These are phyloP conservation scores for Argyrosomus japonicus DNA, from an alignment of 2,113 vertebrate species.

Conservation along the genomic window DNA sequence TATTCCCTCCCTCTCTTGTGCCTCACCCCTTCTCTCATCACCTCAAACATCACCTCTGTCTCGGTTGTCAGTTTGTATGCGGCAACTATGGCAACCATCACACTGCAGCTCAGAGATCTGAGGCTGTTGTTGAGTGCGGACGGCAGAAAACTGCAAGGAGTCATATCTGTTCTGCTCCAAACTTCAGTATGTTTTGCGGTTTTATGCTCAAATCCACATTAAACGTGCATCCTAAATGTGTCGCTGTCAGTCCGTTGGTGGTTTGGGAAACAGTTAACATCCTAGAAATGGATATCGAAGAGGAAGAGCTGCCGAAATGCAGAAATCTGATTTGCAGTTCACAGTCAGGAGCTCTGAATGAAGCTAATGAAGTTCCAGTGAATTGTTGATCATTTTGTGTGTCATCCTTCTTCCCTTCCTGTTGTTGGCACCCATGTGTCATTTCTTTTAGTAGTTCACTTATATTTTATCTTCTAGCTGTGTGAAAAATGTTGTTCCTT, in stretches of 20 bases:
- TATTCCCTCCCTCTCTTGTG: not conserved
- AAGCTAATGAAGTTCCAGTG: not conserved
- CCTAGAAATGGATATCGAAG: not conserved
- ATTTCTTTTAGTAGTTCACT: no score
- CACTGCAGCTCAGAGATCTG: not conserved
- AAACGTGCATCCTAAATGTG: not conserved
- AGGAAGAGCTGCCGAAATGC: not conserved
- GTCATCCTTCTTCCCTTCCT: not conserved
- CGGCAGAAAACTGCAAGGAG: not conserved
- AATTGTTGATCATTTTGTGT: not conserved
- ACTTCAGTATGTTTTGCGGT: not conserved
- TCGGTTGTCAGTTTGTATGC: not conserved
- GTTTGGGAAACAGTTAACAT: not conserved
- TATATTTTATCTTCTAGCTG: not conserved
- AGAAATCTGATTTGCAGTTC: not conserved
- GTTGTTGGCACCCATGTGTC: not conserved
- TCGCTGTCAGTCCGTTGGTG: not conserved
- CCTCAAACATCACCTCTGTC: conserved; percentile 19
- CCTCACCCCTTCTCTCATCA: not conserved
- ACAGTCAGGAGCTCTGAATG: not conserved
- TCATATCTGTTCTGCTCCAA: not conserved
- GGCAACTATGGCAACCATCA: not conserved
- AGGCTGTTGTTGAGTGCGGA: not conserved
- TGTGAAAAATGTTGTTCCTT: not conserved
- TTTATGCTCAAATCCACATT: not conserved